Base-by-base conservation (phyloP, 2,797 vertebrate genomes). In the Columba guinea region DNA sequence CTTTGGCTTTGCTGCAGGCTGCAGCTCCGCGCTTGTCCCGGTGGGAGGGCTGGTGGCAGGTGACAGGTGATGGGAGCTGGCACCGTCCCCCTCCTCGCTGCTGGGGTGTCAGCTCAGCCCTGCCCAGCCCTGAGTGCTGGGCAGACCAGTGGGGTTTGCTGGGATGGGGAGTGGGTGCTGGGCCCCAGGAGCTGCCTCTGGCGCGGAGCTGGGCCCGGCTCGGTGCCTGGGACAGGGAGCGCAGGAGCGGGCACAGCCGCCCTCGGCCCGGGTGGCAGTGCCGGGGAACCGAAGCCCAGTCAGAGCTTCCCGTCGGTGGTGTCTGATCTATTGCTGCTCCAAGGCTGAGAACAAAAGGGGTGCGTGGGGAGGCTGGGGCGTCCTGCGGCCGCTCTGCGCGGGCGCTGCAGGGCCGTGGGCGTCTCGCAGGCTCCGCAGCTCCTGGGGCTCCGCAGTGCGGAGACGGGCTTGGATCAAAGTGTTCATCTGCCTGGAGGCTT, bases 281-380 rank as follows among this genome's bases (percentile, higher is more conserved):
- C 27, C n/a, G 11, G 15, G 52, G 18, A 23, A 19, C 11, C 1
- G 1, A 39, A 52, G 55, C 13, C 16, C 16, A 32, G 52, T 8
- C 35, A 27, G 46, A 55, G 44, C 20, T 41, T 34, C 28, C 49
- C 41, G 8, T 24, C 41, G 8, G 53, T 8, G 2, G 3, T 32
- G 20, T 24, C 37, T 49, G 6, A 27, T 7, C 17, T 34, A 22
- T 10, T 48, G 17, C 48, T 49, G 34, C 44, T 34, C 60, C 11
- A 13, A 53, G 13, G 18, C n/a, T 1, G 4, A 49, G 39, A 26
- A 21, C 49, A 69, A 27, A 27, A 22, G 49, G n/a, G 0, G 1
- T 11, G 2, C 0, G 5, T 0, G n/a, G 35, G 41, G 26, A 48
- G 32, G 11, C 5, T 2, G 12, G 0, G 4, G 4, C 1, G 4